Conservation (phyloP, 2,888 invertebrate genomes). For the Nasonia oneida region DNA sequence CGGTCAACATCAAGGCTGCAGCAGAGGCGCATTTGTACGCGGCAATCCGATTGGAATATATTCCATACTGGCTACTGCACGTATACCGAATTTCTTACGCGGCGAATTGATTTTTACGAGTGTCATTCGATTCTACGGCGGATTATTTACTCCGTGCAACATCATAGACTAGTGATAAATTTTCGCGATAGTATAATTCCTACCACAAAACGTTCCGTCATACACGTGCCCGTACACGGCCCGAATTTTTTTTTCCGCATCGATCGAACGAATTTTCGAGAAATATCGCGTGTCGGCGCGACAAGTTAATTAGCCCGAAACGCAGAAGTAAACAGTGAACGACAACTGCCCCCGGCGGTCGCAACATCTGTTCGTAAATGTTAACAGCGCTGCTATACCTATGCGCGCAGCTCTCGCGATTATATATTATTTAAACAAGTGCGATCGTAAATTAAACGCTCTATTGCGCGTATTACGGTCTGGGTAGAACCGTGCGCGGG, state of each 20-base stretch:
- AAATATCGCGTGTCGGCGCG: conserved; percentile 20
- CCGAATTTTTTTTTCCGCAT: background rate
- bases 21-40: conserved; percentile 29
- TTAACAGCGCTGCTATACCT: conserved; percentile 42
- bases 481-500: conserved; percentile 7
- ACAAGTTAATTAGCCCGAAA: conserved; percentile 46
- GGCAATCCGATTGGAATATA: conserved; percentile 12
- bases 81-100: background rate
- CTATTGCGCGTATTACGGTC: conserved; percentile 25
- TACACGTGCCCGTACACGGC: too few species aligned
- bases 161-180: too few species aligned
- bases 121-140: background rate
- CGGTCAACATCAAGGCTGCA: background rate
- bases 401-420: conserved; percentile 4
- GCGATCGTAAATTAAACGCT: conserved; percentile 47
- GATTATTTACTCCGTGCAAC: background rate
- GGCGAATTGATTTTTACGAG: background rate
- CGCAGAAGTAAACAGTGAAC: conserved; percentile 44
- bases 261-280: conserved; percentile 27
- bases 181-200: too few species aligned
- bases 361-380: conserved; percentile 57
- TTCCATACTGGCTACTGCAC: background rate
- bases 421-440: conserved; percentile 48
- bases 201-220: too few species aligned
- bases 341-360: conserved; percentile 36